phyloP scores from a whole-genome alignment of 2,113 vertebrate genomes.

The Copsychus sechellarum region DNA sequence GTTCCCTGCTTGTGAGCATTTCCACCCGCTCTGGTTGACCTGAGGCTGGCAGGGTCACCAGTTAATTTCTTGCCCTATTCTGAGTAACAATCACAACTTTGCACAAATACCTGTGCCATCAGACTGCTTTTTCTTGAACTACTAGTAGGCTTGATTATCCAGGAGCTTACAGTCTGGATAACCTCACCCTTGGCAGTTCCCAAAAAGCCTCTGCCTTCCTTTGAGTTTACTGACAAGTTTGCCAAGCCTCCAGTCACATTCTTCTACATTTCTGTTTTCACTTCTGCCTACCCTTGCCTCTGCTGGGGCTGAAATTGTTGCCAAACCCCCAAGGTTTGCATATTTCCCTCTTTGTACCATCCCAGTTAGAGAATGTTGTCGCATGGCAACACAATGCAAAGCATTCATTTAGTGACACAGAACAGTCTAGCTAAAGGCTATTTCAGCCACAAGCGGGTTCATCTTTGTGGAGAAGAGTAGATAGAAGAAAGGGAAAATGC shows the following conservation, averaged over 20 bases:
- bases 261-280: not conserved
- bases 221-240: not conserved
- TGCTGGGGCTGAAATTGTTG: not conserved
- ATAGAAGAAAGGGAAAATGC: not conserved
- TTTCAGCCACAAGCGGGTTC: not conserved
- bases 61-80: not conserved
- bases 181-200: not conserved
- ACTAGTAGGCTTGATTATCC: not conserved
- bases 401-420: not conserved
- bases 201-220: not conserved
- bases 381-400: not conserved
- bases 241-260: not conserved
- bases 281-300: not conserved
- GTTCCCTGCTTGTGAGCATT: accelerated
- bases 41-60: not conserved
- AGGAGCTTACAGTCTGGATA: not conserved
- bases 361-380: not conserved
- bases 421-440: not conserved
- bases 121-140: not conserved
- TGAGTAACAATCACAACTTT: not conserved
- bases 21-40: not conserved
- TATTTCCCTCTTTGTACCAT: not conserved
- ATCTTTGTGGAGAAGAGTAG: not conserved
- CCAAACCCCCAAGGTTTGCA: not conserved
- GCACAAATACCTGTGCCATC: not conserved